A percentile compares a stretch with the other conserved stretches of the same genome.
phyloP scores from a whole-genome alignment of 1,140 invertebrate genomes.

The Thaumatotibia leucotreta region DNA sequence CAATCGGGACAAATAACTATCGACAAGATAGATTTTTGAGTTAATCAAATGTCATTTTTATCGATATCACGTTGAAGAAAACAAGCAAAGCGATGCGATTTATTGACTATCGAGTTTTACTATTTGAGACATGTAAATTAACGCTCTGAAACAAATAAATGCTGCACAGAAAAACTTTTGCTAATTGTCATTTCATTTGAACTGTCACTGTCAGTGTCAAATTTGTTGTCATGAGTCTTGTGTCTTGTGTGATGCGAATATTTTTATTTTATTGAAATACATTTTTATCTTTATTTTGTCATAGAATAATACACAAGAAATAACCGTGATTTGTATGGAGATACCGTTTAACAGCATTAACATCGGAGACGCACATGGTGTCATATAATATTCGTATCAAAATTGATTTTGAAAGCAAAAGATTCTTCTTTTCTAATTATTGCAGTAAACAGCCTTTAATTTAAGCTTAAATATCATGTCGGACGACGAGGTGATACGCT shows the following conservation, averaged over 20 bases:
- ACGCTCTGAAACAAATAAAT: not conserved
- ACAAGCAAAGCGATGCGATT: not conserved
- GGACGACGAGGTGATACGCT: slow-evolving; percentile 93
- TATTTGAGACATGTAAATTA: not conserved
- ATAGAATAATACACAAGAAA: not conserved
- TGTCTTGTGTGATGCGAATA: not conserved
- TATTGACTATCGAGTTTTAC: not conserved
- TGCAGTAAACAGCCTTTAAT: not conserved
- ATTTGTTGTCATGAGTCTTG: not conserved
- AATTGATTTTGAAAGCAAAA: not conserved
- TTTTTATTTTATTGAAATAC: not conserved
- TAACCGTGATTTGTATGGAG: too few species aligned
- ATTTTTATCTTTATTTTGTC: not conserved
- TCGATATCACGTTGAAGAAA: not conserved
- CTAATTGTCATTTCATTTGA: too few species aligned
- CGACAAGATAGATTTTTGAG: slow-evolving; percentile 8
- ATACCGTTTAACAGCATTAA: not conserved
- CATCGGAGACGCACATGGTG: not conserved
- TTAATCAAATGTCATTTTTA: slow-evolving; percentile 9
- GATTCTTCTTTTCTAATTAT: not conserved
- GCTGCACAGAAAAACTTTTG: too few species aligned
- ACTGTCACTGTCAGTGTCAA: not conserved
- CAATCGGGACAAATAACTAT: slow-evolving; percentile 1
- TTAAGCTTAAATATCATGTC: slow-evolving; percentile 77
- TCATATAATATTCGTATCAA: not conserved